Conservation (phyloP, 2,797 vertebrate species). For the Pempheris klunzingeri region DNA sequence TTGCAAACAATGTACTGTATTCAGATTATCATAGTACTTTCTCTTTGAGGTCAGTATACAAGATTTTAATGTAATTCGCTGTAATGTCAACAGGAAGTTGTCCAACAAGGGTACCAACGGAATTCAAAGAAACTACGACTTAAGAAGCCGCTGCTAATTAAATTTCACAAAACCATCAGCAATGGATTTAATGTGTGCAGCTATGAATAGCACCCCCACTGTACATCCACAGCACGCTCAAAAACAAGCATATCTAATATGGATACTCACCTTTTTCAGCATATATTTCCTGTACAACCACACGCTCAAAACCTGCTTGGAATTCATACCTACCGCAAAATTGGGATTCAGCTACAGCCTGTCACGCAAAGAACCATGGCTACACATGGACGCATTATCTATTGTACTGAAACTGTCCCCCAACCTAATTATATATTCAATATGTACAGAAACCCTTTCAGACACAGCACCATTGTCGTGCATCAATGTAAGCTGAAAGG, state of each 20-base stretch:
- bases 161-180: neutral
- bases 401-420: neutral
- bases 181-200: neutral
- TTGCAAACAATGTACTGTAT: neutral
- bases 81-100: neutral
- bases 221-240: neutral
- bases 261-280: neutral
- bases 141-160: neutral
- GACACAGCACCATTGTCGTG: neutral
- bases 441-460: slow-evolving; percentile 6
- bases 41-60: neutral
- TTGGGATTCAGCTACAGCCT: neutral
- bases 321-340: neutral
- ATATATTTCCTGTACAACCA: neutral
- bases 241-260: neutral
- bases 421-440: slow-evolving; percentile 2
- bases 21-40: too few relatives aligned
- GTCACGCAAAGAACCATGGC: neutral
- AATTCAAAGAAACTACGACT: neutral
- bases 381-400: neutral
- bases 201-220: neutral
- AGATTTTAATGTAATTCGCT: neutral
- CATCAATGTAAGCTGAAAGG: slow-evolving; percentile 5
- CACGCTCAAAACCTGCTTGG: neutral
- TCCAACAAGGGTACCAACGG: neutral